Conservation (phyloP, 2,888 invertebrate species). For the Operophtera brumata region DNA sequence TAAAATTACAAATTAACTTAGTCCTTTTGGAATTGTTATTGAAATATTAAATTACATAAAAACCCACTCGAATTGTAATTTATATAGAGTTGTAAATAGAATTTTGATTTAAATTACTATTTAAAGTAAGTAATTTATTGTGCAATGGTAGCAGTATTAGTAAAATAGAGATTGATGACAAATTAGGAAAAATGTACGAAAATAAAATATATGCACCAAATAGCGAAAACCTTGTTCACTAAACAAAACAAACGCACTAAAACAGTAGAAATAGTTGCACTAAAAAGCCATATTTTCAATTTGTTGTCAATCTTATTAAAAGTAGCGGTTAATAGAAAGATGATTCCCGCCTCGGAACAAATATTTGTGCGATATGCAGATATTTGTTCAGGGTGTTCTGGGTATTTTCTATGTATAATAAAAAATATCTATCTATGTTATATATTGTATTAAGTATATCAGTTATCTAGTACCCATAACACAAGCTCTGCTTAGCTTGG, state of each 20-base stretch:
- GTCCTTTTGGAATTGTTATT: too few species aligned
- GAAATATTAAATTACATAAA: conserved; percentile 35
- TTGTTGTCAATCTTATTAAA: conserved; percentile 44
- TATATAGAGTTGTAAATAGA: conserved; percentile 51
- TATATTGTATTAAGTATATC: too few species aligned
- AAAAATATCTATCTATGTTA: too few species aligned
- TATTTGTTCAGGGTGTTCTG: too few species aligned
- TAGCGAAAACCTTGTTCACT: background rate
- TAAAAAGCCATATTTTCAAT: conserved; percentile 21
- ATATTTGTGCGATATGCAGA: too few species aligned
- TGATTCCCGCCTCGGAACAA: too few species aligned
- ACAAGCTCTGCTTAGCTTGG: too few species aligned
- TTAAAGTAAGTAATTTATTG: conserved; percentile 75
- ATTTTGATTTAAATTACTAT: conserved; percentile 47
- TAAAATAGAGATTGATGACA: conserved; percentile 52
- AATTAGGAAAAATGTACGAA: conserved; percentile 35
- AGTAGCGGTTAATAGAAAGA: conserved; percentile 69
- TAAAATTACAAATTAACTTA: background rate
- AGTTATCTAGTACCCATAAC: too few species aligned
- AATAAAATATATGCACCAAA: background rate
- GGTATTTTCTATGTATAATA: too few species aligned
- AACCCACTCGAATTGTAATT: conserved; percentile 55
- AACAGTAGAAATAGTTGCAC: conserved; percentile 9
- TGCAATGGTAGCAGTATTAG: conserved; percentile 80
- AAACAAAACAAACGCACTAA: conserved; percentile 7